Base-by-base conservation (phyloP, 2,888 invertebrate genomes). In the Schizaphis graminum region DNA sequence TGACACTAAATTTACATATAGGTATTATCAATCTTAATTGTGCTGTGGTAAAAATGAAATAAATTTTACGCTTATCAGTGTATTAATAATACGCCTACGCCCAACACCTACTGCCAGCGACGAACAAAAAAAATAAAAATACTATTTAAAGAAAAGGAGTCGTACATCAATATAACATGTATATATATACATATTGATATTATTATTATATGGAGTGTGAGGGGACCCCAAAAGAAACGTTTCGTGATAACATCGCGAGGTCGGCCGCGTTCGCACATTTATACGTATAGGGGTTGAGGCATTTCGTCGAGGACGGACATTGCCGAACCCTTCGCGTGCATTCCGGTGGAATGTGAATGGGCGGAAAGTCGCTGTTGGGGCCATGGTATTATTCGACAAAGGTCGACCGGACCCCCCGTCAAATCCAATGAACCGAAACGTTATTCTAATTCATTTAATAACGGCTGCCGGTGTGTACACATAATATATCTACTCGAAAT, bases 381-480 rank as follows among this genome's bases (percentile, higher is more conserved):
- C 89, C 57, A 57, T 41, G 26, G 41, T 41, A 57, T 89, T 21
- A 57, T 89, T 89, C 53, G 41, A 28, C 57, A 57, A 89, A 88
- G 57, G 89, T 89, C 35, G 56, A 26, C 24, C 10, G 24, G 56
- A 77, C 77, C 86, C 44, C 44, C 86, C 89, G 89, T 56, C n/a
- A 24, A 35, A 57, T 57, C 89, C 89, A 26, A 57, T 89, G 57
- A 44, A 89, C 41, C 89, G 89, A 57, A 89, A 89, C 57, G 57
- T 57, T 41, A 89, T 89, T 56, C 41, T 89, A 53, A 57, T 89
- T 89, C 56, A 41, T 89, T 89, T 89, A 57, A 89, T 57, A 57
- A 57, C 57, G 56, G 35, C 35, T 35, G 26, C 41, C 57, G 28
- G 89, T 88, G 53, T n/a, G 35, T 67, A 67, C 67, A 35, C n/a